Evolutionary conservation across 2,888 invertebrate species (phyloP).

Genomic region (Lampropteryx suffumata): DNA sequence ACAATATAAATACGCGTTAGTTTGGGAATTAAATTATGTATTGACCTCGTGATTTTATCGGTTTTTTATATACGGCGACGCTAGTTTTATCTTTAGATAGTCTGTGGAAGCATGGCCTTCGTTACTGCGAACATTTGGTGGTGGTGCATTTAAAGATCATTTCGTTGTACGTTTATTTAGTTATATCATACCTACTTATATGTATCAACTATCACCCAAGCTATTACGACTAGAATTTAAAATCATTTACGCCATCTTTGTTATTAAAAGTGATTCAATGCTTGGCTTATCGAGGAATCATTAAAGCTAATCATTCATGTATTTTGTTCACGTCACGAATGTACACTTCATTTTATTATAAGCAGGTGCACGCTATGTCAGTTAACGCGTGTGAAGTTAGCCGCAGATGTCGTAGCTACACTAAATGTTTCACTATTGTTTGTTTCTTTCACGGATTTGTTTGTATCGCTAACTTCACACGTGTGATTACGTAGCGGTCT

Average conservation of each 20-base stretch:
- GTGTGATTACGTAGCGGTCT: not conserved
- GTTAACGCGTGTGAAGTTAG: conserved; percentile 1
- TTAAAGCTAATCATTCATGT: too few species aligned
- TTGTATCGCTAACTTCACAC: conserved; percentile 10
- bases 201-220: not conserved
- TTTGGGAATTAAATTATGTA: conserved; percentile 30
- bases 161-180: conserved; percentile 25
- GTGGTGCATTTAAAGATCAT: conserved; percentile 69
- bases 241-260: not conserved
- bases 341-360: not conserved
- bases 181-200: not conserved
- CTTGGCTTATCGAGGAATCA: too few species aligned
- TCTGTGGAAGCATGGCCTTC: not conserved
- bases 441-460: conserved; percentile 7
- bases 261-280: conserved; percentile 8
- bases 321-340: too few species aligned
- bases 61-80: conserved; percentile 21
- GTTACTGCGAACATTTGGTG: conserved; percentile 48
- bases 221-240: conserved; percentile 14
- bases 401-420: not conserved
- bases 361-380: not conserved
- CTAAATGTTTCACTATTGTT: conserved; percentile 1
- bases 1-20: conserved; percentile 35
- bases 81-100: conserved; percentile 2
- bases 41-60: conserved; percentile 31